phyloP scores from a whole-genome alignment of 2,113 vertebrate genomes.

The Antidorcas marsupialis region DNA sequence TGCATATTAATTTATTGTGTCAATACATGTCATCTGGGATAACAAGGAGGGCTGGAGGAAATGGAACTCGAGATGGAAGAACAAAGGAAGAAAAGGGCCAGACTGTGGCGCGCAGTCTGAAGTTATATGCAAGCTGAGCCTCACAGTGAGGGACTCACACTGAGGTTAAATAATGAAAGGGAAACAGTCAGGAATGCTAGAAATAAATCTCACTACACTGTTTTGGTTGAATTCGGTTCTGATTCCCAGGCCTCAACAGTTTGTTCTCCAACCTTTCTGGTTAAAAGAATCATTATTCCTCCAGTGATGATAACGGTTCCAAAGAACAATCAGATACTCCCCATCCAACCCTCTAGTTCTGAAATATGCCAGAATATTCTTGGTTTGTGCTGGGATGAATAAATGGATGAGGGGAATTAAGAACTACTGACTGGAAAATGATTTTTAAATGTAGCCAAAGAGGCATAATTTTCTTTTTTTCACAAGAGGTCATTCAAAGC shows the following conservation, averaged over 20 bases:
- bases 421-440: conserved; percentile 39
- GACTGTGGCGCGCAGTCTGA: neutral
- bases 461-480: conserved; percentile 30
- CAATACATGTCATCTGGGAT: neutral
- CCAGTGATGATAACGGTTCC: conserved; percentile 21
- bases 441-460: conserved; percentile 11
- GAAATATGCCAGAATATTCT: conserved; percentile 46
- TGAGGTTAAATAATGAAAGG: neutral
- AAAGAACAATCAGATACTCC: conserved; percentile 29
- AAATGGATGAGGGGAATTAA: conserved; percentile 39
- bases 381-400: conserved; percentile 28
- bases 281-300: conserved; percentile 56
- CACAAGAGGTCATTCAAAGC: conserved; percentile 32
- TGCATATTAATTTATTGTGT: neutral
- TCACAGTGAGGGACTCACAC: neutral
- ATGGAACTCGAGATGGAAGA: neutral
- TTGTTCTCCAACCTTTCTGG: neutral
- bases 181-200: neutral
- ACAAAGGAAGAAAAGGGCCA: neutral
- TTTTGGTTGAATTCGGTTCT: neutral
- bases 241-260: neutral
- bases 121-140: neutral
- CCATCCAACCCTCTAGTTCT: neutral
- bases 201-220: conserved; percentile 8
- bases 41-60: neutral